Base-by-base conservation (phyloP, 64 coral and sea anemone species). In the Trachythela sp. region DNA sequence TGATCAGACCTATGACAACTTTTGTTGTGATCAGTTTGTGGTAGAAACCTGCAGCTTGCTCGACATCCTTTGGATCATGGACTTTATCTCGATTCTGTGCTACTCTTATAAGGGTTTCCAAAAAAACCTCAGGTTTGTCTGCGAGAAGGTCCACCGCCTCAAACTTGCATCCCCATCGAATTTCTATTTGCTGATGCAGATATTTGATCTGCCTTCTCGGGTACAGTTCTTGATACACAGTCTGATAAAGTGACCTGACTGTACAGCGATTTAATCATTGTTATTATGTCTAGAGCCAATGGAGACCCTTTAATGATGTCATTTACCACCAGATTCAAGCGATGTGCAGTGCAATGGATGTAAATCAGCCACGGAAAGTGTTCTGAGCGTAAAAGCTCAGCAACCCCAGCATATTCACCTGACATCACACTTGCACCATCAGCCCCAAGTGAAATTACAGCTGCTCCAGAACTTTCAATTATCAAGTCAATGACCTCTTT, bases 11-110 rank as follows among this genome's bases (percentile, higher is more conserved):
- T 77, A 35, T 77, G 71, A 77, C 71, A 2, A 77, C 71, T 77
- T 77, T 77, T 38, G 71, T 77, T 77, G 71, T 77, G 31, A 77
- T 77, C 30, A 77, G 32, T 18, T 77, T 77, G 71, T 77, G 71
- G 71, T 77, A 77, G 71, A 77, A 77, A 32, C 71, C 71, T 77
- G 71, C 71, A 32, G 71, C 71, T 77, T 77, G 71, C 24, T 35
- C 71, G 29, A 18, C 71, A 77, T 77, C 4, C 71, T 77, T 77
- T 77, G 71, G 71, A n/a, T 35, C 71, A 77, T 77, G 71, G 71
- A 77, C 32, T 3, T 77, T 35, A 77, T 38, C 71, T 77, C 32
- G 71, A 26, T 77, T 77, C 36, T 77, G 71, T 35, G 32, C 32
- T 77, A 77, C 71, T 38, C 71, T 77, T 27, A 77, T n/a, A 3